Conservation (phyloP, 1,140 invertebrate genomes). For the Bombus affinis region DNA sequence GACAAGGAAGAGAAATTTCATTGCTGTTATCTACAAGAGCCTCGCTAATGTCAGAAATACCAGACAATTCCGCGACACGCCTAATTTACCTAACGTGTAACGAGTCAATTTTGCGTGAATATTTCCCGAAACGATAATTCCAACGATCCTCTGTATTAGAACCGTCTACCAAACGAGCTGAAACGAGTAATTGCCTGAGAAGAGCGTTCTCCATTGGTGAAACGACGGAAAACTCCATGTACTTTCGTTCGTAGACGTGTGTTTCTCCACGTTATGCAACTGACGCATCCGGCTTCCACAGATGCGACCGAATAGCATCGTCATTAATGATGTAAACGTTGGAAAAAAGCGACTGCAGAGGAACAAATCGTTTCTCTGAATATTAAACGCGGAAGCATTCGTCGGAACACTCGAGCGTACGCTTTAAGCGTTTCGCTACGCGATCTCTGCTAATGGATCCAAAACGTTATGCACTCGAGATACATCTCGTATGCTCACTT, state of each 20-base stretch:
- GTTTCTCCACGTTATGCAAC: constrained; percentile 27
- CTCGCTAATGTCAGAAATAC: background rate
- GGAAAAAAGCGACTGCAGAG: background rate
- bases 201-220: background rate
- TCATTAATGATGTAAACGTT: constrained; percentile 54
- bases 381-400: constrained; percentile 57
- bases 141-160: background rate
- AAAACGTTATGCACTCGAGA: background rate
- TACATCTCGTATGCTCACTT: background rate
- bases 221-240: background rate
- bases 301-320: constrained; percentile 14
- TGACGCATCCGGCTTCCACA: background rate
- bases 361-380: constrained; percentile 35
- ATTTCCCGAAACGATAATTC: background rate
- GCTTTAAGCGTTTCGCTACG: background rate
- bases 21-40: background rate
- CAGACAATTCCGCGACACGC: background rate
- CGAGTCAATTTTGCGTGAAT: constrained; percentile 7
- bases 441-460: constrained; percentile 5
- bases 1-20: background rate
- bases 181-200: background rate
- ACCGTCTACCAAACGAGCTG: background rate
- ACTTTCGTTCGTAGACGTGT: constrained; percentile 3
- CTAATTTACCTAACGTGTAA: constrained; percentile 15
- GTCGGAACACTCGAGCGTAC: background rate